Conservation (phyloP, 2,113 vertebrate species). For the Lathamus discolor region DNA sequence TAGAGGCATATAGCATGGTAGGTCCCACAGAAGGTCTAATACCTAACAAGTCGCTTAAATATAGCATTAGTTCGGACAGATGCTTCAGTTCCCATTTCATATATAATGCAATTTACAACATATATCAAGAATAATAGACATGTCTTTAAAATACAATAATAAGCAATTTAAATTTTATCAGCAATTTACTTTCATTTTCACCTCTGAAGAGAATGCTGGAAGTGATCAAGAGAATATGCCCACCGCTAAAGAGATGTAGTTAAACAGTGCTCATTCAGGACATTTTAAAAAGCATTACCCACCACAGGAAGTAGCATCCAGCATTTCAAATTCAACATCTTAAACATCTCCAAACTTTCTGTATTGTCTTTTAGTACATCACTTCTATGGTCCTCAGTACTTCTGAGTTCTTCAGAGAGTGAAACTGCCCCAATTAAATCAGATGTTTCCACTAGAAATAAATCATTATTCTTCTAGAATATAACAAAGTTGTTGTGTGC, state of each 20-base stretch:
- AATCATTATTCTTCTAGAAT: neutral
- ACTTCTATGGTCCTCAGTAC: neutral
- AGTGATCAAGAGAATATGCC: neutral
- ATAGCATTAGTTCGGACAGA: neutral
- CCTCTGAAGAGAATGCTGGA: neutral
- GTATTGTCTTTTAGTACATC: neutral
- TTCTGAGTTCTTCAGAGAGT: neutral
- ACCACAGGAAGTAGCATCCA: fast-evolving
- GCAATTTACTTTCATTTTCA: conserved; percentile 29
- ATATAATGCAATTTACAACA: neutral
- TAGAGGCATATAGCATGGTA: neutral
- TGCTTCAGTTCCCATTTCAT: neutral
- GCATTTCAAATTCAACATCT: neutral
- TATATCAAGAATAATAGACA: neutral
- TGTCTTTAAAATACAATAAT: neutral
- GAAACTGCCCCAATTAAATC: neutral
- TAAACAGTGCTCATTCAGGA: neutral
- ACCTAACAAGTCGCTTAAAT: neutral
- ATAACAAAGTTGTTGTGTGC: neutral
- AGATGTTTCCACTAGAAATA: neutral
- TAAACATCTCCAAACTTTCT: neutral
- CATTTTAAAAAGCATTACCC: neutral
- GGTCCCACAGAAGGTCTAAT: neutral
- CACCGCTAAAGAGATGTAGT: neutral
- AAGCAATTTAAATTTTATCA: conserved; percentile 20